Base-by-base conservation (phyloP, 2,113 vertebrate species). In the Cisticola juncidis region DNA sequence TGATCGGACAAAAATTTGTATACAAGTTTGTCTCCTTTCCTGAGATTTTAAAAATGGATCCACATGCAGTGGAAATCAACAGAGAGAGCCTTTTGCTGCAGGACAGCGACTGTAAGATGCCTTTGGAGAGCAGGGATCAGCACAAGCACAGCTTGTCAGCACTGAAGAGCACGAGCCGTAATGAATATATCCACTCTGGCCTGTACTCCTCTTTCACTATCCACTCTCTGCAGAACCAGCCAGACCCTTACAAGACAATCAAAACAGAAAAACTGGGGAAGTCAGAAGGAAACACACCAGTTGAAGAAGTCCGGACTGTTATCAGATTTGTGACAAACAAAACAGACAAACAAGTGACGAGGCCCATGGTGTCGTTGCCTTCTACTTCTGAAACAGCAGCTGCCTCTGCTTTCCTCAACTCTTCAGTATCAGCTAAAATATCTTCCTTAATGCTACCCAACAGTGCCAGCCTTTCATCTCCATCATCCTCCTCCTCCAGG, bases 21-120 rank as follows among this genome's bases (percentile, higher is more conserved):
- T 99, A 99, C 97, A 99, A 99, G 97, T 99, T 99, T 90, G 99
- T 99, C 91, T 99, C 99, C 28, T 99, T 99, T 97, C 99, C 99
- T 36, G 99, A 99, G 94, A 99, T 99, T 93, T 98, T 99, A 87
- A 99, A 99, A 96, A 99, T 99, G 99, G 99, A 99, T 97, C 98
- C 99, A 1, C 99, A 99, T 73, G 92, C 98, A 0, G 98, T 99
- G 96, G 99, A 99, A 96, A 98, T 99, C 97, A 98, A 98, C 94
- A 97, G 99, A 95, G 98, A 99, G 29, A 97, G 98, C 94, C 97
- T 99, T 69, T 96, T 98, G 95, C 98, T 99, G 97, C 98, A 98
- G 96, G 98, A 98, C 97, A 98, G 98, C 36, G 98, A 98, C 92
- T 98, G 98, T 83, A 98, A 98, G 96, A 96, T 74, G 81, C 92